phyloP scores from a whole-genome alignment of 2,888 invertebrate species.

The Dicranocentrus wangi region DNA sequence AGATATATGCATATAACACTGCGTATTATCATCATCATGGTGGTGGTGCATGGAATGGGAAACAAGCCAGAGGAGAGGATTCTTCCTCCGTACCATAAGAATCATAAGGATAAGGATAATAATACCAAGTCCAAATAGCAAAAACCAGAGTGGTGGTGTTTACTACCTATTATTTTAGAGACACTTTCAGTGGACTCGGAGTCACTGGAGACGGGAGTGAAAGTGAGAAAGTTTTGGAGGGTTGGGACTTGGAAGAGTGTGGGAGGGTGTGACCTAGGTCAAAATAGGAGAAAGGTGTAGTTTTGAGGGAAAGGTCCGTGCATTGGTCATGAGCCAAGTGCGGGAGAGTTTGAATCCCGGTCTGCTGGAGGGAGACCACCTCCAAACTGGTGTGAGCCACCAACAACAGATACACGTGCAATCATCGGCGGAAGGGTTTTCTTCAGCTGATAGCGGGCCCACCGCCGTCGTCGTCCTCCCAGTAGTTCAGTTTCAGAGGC shows the following conservation, averaged over 20 bases:
- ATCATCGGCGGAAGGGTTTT: conserved; percentile 31
- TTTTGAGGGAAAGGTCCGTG: conserved; percentile 29
- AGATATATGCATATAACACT: too few relatives aligned
- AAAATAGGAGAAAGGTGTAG: conserved; percentile 35
- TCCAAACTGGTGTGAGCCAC: conserved; percentile 26
- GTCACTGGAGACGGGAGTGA: conserved; percentile 11
- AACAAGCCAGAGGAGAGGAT: too few relatives aligned
- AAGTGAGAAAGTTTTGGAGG: background rate
- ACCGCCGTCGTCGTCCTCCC: background rate
- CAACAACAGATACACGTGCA: conserved; percentile 57
- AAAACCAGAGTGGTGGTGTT: too few relatives aligned
- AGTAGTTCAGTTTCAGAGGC: background rate
- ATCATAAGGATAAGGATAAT: too few relatives aligned
- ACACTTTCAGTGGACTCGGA: too few relatives aligned
- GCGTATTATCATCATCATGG: too few relatives aligned
- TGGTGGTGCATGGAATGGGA: too few relatives aligned
- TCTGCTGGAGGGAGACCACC: conserved; percentile 62
- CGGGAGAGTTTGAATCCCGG: conserved; percentile 70
- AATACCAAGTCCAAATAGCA: too few relatives aligned
- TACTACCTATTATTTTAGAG: too few relatives aligned
- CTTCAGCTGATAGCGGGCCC: conserved; percentile 22
- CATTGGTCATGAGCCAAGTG: conserved; percentile 69
- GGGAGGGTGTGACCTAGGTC: conserved; percentile 60
- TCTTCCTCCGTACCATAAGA: too few relatives aligned
- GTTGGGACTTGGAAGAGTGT: conserved; percentile 14